Base-by-base conservation (phyloP, 2,797 vertebrate genomes). In the Sylvia borin region DNA sequence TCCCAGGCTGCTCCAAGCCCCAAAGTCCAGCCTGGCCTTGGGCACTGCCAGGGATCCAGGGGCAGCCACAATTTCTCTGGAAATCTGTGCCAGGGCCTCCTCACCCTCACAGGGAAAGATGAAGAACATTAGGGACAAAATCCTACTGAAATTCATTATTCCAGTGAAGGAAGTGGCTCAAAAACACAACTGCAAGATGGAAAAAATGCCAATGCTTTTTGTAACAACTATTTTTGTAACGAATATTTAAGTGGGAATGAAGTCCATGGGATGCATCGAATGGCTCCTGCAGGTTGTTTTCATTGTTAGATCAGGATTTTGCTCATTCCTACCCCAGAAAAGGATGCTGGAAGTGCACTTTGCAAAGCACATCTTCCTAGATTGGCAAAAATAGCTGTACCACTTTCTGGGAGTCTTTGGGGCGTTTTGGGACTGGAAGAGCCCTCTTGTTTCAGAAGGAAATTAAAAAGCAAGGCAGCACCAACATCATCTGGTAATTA, bases 401-500 rank as follows among this genome's bases (percentile, higher is more conserved):
- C 11, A 2, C 17, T 26, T 42, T 51, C 38, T 2, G 19, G 15
- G 55, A 4, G 3, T 12, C 43, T 58, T 53, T 36, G 25, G 29
- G 26, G 36, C 22, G 31, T 68, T 67, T 73, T 27, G n/a, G 26
- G 50, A 45, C 31, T 68, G 22, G 14, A 62, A 42, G 26, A 71
- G 10, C 18, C 31, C 64, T 42, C 31, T 47, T 60, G 34, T 68
- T 93, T 83, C 74, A 64, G 51, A 55, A 48, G 25, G 40, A 81
- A 88, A 85, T 65, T 12, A 78, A 78, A 90, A 61, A 75, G 57
- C 82, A 51, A 88, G 54, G 36, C 40, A 85, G 31, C 60, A 88
- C 24, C 7, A 9, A 66, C n/a, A 48, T 9, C 3, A 5, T n/a
- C 24, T 61, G 72, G 32, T 74, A 81, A 67, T 58, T 74, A 53